Percentiles rank a stretch among this genome's conserved stretches.
These are phyloP conservation scores for Microctonus hyperodae DNA, from an alignment of 2,888 invertebrate genomes.

Conservation along the genomic window DNA sequence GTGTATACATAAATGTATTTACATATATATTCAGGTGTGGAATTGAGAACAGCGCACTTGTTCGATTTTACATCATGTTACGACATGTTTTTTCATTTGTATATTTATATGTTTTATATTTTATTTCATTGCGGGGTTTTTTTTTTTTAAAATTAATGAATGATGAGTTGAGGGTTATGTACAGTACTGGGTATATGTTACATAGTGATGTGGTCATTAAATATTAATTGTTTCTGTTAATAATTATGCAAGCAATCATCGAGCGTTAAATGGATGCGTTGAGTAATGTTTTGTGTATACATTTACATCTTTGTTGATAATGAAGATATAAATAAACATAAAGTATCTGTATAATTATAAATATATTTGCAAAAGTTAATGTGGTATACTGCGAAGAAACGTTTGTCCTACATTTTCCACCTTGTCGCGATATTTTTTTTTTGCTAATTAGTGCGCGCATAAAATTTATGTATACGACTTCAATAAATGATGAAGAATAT, in stretches of 20 bases:
- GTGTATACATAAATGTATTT: not conserved
- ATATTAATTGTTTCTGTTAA: slow-evolving; percentile 26
- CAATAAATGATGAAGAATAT: not conserved
- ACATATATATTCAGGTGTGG: not conserved
- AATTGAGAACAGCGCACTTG: not conserved
- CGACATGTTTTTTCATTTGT: not conserved
- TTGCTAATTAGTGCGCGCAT: not conserved
- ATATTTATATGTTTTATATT: too few species aligned
- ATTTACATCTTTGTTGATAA: not conserved
- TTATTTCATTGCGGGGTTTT: not conserved
- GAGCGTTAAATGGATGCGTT: slow-evolving; percentile 19
- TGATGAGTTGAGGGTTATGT: not conserved
- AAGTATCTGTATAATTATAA: not conserved
- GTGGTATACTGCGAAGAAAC: not conserved
- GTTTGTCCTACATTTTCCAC: not conserved
- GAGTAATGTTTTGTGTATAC: not conserved
- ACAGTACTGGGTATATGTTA: not conserved
- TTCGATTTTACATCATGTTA: not conserved
- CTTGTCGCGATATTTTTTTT: not conserved
- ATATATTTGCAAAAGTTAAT: not conserved
- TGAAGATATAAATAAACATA: not conserved
- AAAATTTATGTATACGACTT: not conserved
- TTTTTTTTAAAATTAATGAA: slow-evolving; percentile 18
- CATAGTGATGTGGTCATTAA: slow-evolving; percentile 19
- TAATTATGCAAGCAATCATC: slow-evolving; percentile 26